phyloP scores from a whole-genome alignment of 2,797 vertebrate species.

The Tamandua tetradactyla region DNA sequence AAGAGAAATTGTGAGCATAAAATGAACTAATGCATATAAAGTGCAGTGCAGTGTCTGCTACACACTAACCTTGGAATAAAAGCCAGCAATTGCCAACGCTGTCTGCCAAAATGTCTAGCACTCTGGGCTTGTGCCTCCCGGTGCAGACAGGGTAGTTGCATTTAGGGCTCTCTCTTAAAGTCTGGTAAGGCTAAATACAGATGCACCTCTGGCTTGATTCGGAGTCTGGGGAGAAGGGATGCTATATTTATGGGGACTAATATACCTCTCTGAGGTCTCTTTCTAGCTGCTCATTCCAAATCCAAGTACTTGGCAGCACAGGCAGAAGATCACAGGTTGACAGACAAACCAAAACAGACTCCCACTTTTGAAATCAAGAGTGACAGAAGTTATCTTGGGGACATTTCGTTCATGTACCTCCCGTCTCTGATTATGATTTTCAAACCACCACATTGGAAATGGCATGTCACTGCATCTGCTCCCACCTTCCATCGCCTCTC shows the following conservation, averaged over 20 bases:
- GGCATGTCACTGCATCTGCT: not conserved
- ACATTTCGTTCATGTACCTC: rapidly evolving
- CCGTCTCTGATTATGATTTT: not conserved
- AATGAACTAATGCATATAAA: not conserved
- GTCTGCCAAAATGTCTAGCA: not conserved
- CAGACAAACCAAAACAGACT: not conserved
- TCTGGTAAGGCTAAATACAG: not conserved
- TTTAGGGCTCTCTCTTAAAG: not conserved
- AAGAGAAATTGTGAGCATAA: not conserved
- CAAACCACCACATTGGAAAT: not conserved
- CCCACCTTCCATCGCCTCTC: not conserved
- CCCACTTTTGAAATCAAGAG: not conserved
- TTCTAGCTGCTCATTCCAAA: not conserved
- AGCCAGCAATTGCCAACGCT: too few species aligned
- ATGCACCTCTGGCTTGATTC: not conserved
- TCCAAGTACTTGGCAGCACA: not conserved
- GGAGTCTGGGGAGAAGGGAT: not conserved
- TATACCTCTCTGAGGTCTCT: not conserved
- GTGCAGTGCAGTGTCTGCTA: not conserved
- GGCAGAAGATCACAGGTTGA: not conserved
- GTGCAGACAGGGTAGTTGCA: rapidly evolving
- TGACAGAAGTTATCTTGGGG: not conserved
- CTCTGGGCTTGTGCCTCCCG: rapidly evolving
- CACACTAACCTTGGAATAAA: not conserved
- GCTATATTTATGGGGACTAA: not conserved